Conservation (phyloP, 2,888 invertebrate species). For the Drosophila affinis region DNA sequence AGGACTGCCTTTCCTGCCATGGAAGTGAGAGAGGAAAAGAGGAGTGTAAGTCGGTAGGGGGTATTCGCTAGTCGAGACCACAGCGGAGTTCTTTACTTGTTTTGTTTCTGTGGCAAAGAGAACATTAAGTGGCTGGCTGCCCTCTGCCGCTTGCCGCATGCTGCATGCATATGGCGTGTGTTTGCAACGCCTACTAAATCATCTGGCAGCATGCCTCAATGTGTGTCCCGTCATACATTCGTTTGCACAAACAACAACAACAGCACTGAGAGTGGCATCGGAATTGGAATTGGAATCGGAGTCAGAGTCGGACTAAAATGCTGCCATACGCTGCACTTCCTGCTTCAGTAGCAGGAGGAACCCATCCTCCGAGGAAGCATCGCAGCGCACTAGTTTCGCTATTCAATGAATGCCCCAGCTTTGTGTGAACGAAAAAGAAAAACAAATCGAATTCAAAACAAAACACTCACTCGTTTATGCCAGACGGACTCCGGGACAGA, state of each 20-base stretch:
- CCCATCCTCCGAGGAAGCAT: conserved; percentile 32
- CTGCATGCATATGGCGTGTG: conserved; percentile 76
- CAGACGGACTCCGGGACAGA: background rate
- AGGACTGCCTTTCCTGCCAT: too few species aligned
- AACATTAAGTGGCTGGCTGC: conserved; percentile 65
- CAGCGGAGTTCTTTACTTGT: conserved; percentile 22
- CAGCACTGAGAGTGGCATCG: background rate
- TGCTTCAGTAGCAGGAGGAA: conserved; percentile 43
- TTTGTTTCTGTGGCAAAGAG: conserved; percentile 52
- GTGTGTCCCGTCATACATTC: conserved; percentile 60
- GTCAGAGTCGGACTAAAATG: conserved; percentile 44
- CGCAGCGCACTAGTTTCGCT: conserved; percentile 49
- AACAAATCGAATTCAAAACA: conserved; percentile 13
- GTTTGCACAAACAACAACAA: conserved; percentile 56
- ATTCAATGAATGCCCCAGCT: conserved; percentile 62
- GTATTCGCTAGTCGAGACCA: background rate
- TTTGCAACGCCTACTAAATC: conserved; percentile 78
- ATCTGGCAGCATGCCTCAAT: conserved; percentile 71
- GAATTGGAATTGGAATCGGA: background rate
- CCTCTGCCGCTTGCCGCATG: conserved; percentile 66
- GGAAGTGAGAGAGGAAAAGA: conserved; percentile 9
- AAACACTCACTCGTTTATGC: background rate
- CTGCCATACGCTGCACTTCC: conserved; percentile 70
- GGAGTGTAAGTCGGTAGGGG: background rate
- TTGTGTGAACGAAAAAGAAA: conserved; percentile 18